phyloP scores from a whole-genome alignment of 2,113 vertebrate species.

The Telmatochromis sp. region DNA sequence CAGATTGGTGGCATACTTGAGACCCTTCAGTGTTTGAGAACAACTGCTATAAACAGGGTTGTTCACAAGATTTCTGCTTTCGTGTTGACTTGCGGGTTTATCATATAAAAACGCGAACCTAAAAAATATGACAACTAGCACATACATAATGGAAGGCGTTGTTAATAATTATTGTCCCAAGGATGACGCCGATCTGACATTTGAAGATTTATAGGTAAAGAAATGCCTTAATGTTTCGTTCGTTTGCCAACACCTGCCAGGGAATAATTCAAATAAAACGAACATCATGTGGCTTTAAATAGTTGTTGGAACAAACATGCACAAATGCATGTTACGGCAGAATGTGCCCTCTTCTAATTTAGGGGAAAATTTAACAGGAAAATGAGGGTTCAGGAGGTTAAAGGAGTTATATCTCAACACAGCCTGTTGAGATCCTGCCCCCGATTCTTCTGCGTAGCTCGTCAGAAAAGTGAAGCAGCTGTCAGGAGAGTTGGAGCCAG shows the following conservation, averaged over 20 bases:
- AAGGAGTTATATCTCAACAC: slow-evolving; percentile 22
- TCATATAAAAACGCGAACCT: background rate
- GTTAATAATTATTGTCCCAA: background rate
- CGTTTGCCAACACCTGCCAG: background rate
- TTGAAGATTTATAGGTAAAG: background rate
- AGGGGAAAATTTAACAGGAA: background rate
- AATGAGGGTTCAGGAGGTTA: slow-evolving; percentile 5
- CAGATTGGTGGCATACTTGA: background rate
- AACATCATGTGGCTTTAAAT: background rate
- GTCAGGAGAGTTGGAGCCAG: slow-evolving; percentile 3
- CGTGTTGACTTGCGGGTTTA: background rate
- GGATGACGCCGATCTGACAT: background rate
- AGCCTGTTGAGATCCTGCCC: slow-evolving; percentile 6
- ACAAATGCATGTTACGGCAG: accelerated
- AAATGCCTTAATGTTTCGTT: background rate
- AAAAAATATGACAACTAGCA: background rate
- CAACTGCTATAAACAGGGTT: background rate
- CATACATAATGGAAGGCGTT: background rate
- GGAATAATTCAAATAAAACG: background rate
- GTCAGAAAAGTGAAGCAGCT: slow-evolving; percentile 16
- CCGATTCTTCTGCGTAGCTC: background rate
- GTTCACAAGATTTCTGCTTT: background rate
- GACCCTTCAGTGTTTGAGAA: background rate
- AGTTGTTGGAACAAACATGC: background rate
- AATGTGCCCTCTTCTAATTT: background rate